These are phyloP conservation scores for Drosophila lacertosa DNA, from an alignment of 1,140 invertebrate species.

Conservation along the genomic window DNA sequence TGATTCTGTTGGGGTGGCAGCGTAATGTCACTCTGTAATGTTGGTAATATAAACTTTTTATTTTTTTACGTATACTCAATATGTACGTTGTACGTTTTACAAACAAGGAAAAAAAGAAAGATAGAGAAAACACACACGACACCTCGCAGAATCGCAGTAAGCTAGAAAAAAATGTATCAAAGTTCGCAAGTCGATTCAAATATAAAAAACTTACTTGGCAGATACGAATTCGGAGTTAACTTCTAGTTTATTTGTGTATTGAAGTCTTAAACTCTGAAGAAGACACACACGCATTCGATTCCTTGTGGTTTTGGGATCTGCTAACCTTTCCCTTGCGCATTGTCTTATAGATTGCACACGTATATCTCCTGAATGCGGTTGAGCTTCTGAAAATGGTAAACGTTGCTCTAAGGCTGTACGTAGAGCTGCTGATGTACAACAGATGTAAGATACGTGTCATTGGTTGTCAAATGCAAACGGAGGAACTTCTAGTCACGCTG, in stretches of 20 bases:
- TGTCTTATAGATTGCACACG: neutral
- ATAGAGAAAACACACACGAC: slow-evolving; percentile 13
- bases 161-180: slow-evolving; percentile 62
- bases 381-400: slow-evolving; percentile 14
- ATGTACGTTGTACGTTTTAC: slow-evolving; percentile 6
- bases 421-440: neutral
- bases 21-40: slow-evolving; percentile 60
- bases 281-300: slow-evolving; percentile 2
- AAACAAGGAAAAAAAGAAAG: neutral
- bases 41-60: slow-evolving; percentile 74
- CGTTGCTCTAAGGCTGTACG: neutral
- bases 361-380: slow-evolving; percentile 31
- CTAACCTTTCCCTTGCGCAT: slow-evolving; percentile 15
- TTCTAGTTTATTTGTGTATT: slow-evolving; percentile 21
- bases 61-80: slow-evolving; percentile 29
- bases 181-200: slow-evolving; percentile 34
- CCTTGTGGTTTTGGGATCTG: neutral
- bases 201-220: slow-evolving; percentile 27
- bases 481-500: neutral
- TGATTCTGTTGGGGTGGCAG: slow-evolving; percentile 59
- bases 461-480: neutral
- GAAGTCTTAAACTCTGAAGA: neutral
- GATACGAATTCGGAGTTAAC: slow-evolving; percentile 4
- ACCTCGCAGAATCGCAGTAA: slow-evolving; percentile 48
- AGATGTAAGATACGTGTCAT: neutral